Evolutionary conservation across 2,888 invertebrate genomes (phyloP).

Genomic region (Sarcophaga rosellei): DNA sequence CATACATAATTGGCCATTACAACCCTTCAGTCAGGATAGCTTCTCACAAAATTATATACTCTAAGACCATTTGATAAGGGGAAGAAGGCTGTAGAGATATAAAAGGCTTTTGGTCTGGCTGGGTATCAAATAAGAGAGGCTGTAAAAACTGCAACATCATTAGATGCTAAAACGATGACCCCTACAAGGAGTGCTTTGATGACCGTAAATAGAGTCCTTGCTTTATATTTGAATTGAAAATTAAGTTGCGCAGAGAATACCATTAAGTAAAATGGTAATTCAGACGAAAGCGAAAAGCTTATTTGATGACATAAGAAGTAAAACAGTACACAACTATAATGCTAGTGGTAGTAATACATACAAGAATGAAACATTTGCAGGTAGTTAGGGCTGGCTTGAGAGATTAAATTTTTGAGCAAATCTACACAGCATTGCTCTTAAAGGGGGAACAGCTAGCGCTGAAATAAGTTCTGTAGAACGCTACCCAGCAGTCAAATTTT

Average conservation of each 20-base stretch:
- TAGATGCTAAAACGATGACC: conserved; percentile 62
- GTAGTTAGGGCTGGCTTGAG: conserved; percentile 68
- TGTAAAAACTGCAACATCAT: conserved; percentile 67
- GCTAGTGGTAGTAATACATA: conserved; percentile 50
- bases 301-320: conserved; percentile 68
- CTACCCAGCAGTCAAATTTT: conserved; percentile 33
- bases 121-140: conserved; percentile 67
- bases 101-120: conserved; percentile 44
- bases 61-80: conserved; percentile 17
- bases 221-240: conserved; percentile 63
- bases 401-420: conserved; percentile 51
- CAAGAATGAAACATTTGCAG: conserved; percentile 67
- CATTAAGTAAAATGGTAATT: conserved; percentile 70
- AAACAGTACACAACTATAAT: conserved; percentile 45
- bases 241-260: conserved; percentile 67
- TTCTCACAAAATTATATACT: conserved; percentile 51
- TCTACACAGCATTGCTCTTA: conserved; percentile 65
- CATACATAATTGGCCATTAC: too few relatives aligned
- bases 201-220: conserved; percentile 67
- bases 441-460: conserved; percentile 70
- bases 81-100: conserved; percentile 69
- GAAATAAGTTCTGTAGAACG: conserved; percentile 68
- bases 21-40: too few relatives aligned
- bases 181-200: conserved; percentile 59
- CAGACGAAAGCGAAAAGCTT: conserved; percentile 70